Evolutionary conservation across 2,888 invertebrate genomes (phyloP).

Genomic region (Drosophila mercatorum): DNA sequence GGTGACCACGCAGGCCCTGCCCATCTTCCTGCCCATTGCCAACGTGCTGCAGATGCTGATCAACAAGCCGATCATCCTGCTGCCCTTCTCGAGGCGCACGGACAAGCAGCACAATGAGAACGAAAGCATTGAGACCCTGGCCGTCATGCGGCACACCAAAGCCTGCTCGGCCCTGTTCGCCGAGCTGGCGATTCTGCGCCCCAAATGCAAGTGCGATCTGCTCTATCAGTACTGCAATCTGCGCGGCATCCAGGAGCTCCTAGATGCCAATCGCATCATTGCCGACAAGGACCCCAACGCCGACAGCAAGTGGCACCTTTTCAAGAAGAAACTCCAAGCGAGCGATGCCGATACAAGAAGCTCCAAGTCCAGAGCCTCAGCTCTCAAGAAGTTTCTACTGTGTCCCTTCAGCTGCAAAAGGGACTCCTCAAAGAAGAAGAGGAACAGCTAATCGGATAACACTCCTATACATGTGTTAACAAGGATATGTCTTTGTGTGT

Average conservation of each 20-base stretch:
- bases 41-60: conserved; percentile 36
- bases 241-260: conserved; percentile 29
- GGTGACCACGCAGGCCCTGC: conserved; percentile 26
- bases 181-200: conserved; percentile 30
- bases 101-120: conserved; percentile 40
- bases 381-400: neutral
- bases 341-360: fast-evolving
- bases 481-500: neutral
- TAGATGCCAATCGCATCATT: neutral
- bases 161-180: conserved; percentile 31
- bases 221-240: conserved; percentile 43
- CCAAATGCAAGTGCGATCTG: conserved; percentile 44
- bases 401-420: neutral
- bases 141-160: conserved; percentile 32
- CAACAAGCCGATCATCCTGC: conserved; percentile 37
- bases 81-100: conserved; percentile 41
- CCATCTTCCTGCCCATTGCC: conserved; percentile 50
- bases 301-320: neutral
- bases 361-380: neutral
- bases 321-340: neutral
- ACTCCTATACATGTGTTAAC: neutral
- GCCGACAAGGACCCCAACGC: fast-evolving
- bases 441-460: neutral
- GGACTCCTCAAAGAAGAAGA: neutral
- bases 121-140: conserved; percentile 31